Evolutionary conservation across 2,113 vertebrate genomes (phyloP), one percentile per base, ranked within the genome.

Genomic region (Gasterosteus aculeatus): DNA sequence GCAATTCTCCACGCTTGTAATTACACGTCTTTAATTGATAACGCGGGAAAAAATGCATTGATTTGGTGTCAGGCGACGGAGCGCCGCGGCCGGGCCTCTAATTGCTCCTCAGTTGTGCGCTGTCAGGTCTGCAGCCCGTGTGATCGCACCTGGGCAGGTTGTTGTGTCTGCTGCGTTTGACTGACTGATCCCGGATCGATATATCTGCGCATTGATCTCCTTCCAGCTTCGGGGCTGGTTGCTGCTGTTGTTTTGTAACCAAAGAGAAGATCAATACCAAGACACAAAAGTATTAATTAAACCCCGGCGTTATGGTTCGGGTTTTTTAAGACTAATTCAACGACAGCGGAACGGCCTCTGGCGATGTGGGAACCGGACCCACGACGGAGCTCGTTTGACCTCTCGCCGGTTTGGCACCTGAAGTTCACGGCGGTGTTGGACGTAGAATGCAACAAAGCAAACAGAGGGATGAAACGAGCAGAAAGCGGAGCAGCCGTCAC

Each of bases 1-100:
- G 83, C 86, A 86, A 92, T 93, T 92, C 90, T 88, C 90, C 86
- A 85, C 57, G 89, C 91, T 89, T 93, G 92, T 94, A 93, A 94
- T 94, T 92, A 92, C 93, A 93, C 85, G 79, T 92, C 91, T 90
- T 94, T 94, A 95, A 94, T 93, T 94, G 94, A 94, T 94, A 94
- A 95, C 77, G 92, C 85, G 89, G 93, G 93, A 26, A 93, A 94
- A 93, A 86, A 90, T 29, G 88, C 90, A 94, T 94, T 93, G 94
- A 95, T 95, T 92, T 90, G 91, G 85, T 92, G 92, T 94, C 91
- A 88, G 87, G 64, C 56, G 76, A 61, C 80, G 78, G 85, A 82
- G 86, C 78, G 60, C 71, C 7, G 69, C 67, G 49, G 77, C 62
- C 57, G 16, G 75, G 75, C 90, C 83, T 79, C 86, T 94, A 94